Conservation (phyloP, 92 coral and sea anemone genomes). For the Palythoa grandiflora region DNA sequence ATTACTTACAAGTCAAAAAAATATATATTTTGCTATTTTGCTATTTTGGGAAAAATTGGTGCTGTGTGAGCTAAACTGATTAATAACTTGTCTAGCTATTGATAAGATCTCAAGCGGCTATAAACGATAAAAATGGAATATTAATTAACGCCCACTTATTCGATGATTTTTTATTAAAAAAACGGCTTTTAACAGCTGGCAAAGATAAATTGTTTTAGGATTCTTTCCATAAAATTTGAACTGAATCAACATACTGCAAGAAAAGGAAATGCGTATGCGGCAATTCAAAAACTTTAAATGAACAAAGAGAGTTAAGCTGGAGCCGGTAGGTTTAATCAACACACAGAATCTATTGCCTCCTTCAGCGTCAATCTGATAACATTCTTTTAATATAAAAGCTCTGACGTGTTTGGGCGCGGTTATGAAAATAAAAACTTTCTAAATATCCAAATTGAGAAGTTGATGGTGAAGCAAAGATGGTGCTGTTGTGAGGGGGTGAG, state of each 20-base stretch:
- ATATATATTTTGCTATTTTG: background rate
- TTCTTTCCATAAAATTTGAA: background rate
- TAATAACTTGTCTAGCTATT: background rate
- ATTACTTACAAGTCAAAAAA: background rate
- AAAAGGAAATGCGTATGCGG: background rate
- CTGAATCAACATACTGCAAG: background rate
- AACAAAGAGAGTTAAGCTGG: background rate
- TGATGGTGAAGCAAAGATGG: too few relatives aligned
- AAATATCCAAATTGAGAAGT: too few relatives aligned
- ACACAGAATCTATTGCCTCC: too few relatives aligned
- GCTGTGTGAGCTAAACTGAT: background rate
- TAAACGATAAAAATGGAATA: background rate
- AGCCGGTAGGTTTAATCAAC: too few relatives aligned
- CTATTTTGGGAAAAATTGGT: background rate
- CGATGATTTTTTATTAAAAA: background rate
- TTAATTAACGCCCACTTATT: background rate
- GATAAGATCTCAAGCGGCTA: slow-evolving; percentile 6
- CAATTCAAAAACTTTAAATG: background rate
- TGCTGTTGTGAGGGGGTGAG: too few relatives aligned
- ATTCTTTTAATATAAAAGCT: too few relatives aligned
- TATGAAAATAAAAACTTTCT: too few relatives aligned
- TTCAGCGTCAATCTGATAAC: too few relatives aligned
- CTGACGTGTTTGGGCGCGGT: too few relatives aligned
- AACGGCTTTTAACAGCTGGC: background rate
- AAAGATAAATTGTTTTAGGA: background rate